Conservation (phyloP, 2,113 vertebrate species). For the Microtus montanus region DNA sequence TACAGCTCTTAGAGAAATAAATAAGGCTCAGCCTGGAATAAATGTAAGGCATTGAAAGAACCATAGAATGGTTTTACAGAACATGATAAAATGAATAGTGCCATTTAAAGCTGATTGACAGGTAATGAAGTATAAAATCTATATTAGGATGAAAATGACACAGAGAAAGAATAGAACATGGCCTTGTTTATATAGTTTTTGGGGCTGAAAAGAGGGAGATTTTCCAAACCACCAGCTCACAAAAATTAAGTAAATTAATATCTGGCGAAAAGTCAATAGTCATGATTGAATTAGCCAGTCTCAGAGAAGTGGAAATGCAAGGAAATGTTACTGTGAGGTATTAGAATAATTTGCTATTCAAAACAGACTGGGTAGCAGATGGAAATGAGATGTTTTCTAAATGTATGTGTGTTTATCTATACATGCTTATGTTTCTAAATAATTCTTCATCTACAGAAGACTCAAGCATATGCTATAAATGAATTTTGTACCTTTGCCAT, state of each 20-base stretch:
- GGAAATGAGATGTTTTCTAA: slow-evolving; percentile 53
- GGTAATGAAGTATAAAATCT: slow-evolving; percentile 87
- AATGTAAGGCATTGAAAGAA: slow-evolving; percentile 80
- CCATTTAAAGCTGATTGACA: slow-evolving; percentile 85
- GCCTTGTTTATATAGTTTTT: slow-evolving; percentile 61
- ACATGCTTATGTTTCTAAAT: slow-evolving; percentile 47
- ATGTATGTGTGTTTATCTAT: slow-evolving; percentile 35
- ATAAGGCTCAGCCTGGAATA: slow-evolving; percentile 78
- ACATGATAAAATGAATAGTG: slow-evolving; percentile 82
- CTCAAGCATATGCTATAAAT: slow-evolving; percentile 24
- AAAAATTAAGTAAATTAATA: slow-evolving; percentile 85
- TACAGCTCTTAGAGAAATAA: slow-evolving; percentile 79
- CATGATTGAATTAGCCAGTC: slow-evolving; percentile 81
- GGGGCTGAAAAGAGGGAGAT: slow-evolving; percentile 74
- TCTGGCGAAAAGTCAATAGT: slow-evolving; percentile 79
- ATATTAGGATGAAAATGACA: slow-evolving; percentile 82
- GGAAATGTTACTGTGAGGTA: slow-evolving; percentile 68
- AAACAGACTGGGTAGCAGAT: slow-evolving; percentile 22
- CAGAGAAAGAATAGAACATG: slow-evolving; percentile 73
- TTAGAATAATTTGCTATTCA: slow-evolving; percentile 55
- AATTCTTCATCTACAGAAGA: slow-evolving; percentile 47
- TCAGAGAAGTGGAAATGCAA: slow-evolving; percentile 67
- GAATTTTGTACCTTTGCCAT: not conserved
- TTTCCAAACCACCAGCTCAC: slow-evolving; percentile 78
- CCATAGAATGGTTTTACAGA: slow-evolving; percentile 78